Base-by-base conservation (phyloP, 92 coral and sea anemone genomes). In the Pocillopora meandrina region DNA sequence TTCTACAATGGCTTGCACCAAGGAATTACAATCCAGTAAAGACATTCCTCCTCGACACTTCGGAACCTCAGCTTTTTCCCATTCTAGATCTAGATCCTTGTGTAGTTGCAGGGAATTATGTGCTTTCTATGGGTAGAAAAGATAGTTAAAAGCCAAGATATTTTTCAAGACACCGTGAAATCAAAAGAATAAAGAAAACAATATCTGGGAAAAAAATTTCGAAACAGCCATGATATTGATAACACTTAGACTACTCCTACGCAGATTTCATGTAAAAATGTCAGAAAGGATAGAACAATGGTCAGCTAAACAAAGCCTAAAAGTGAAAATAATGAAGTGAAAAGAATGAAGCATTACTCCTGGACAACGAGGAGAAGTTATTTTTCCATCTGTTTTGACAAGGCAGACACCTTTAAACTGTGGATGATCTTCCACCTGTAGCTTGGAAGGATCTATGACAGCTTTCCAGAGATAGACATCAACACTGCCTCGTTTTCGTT, bases 21-120 rank as follows among this genome's bases (percentile, higher is more conserved):
- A 26, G 20, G 33, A 18, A 17, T 31, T 31, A 26, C 34, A 35
- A 18, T 61, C 35, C 55, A 76, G 59, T 10, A 26, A 55, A 10
- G 80, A 76, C 55, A 76, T 33, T 61, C 80, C 80, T 61, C 69
- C 20, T 21, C 33, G 14, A n/a, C 80, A 76, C 16, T 12, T 10
- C 23, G 49, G 49, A 13, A 61, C 68, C 15, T 20, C 19, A 26
- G 80, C 10, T 52, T 61, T 76, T 31, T 10, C 49, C 80, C 80
- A 76, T 5, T 11, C 2, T 12, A 75, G 17, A 17, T 52, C 31
- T 15, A 70, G 52, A 6, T 23, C n/a, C 7, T 72, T 12, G 2
- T 17, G 8, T 19, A 49, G 14, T 47, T 36, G 49, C n/a, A 19
- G 12, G 11, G 33, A 19, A 14, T 42, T 42, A 42, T 42, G 52